A percentile compares a stretch with the other conserved stretches of the same genome.
phyloP scores from a whole-genome alignment of 1,140 invertebrate species.

The Ceratina australensis region DNA sequence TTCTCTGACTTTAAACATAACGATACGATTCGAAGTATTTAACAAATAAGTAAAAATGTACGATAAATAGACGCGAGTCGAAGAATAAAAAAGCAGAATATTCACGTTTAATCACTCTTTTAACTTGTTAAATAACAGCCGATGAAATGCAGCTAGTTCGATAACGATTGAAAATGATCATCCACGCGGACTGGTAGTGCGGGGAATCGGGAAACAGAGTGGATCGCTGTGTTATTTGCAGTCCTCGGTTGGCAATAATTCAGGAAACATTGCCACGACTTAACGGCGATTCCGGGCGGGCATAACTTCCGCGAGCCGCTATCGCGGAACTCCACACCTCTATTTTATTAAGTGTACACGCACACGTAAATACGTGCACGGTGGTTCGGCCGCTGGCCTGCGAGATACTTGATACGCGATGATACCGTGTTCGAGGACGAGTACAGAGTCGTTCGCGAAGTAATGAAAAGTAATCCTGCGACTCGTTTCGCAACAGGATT shows the following conservation, averaged over 20 bases:
- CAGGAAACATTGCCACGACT: constrained; percentile 34
- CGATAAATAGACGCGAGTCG: too few relatives aligned
- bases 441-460: constrained; percentile 24
- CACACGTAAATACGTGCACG: constrained; percentile 43
- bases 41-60: too few relatives aligned
- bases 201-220: constrained; percentile 44
- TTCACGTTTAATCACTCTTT: too few relatives aligned
- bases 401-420: constrained; percentile 16
- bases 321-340: constrained; percentile 70
- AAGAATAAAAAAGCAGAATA: too few relatives aligned
- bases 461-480: neutral
- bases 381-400: neutral
- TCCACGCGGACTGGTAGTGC: neutral
- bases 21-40: too few relatives aligned
- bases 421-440: neutral
- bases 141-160: neutral
- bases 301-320: constrained; percentile 57
- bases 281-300: constrained; percentile 46
- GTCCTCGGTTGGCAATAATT: constrained; percentile 29
- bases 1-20: too few relatives aligned
- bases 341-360: constrained; percentile 67
- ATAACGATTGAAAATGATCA: neutral
- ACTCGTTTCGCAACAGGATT: neutral
- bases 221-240: constrained; percentile 60
- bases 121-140: too few relatives aligned